A percentile compares a stretch with the other conserved stretches of the same genome.
Evolutionary conservation across 1,140 invertebrate species (phyloP).

Genomic region (Bombus sylvicola): DNA sequence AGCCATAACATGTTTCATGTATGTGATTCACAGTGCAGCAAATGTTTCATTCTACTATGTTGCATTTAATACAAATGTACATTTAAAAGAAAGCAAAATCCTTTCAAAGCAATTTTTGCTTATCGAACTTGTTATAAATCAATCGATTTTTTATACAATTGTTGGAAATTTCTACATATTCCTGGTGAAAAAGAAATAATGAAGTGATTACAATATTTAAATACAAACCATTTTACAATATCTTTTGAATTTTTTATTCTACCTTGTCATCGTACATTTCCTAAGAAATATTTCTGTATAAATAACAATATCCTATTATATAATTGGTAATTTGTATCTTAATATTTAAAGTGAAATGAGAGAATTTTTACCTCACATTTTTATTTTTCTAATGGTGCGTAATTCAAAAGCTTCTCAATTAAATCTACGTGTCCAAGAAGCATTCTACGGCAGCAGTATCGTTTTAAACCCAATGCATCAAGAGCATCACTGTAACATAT

Average conservation of each 20-base stretch:
- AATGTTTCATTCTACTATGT: conserved; percentile 34
- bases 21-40: conserved; percentile 1
- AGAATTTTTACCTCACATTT: background rate
- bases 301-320: background rate
- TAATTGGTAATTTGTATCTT: conserved; percentile 28
- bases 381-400: conserved; percentile 96
- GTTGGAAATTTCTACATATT: conserved; percentile 51
- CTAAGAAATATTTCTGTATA: background rate
- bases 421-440: conserved; percentile 99
- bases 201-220: conserved; percentile 22
- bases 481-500: conserved; percentile 93
- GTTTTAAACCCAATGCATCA: conserved; percentile 97
- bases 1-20: background rate
- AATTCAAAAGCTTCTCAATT: conserved; percentile 99
- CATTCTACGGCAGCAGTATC: conserved; percentile 99
- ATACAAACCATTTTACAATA: conserved; percentile 57
- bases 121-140: conserved; percentile 24
- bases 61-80: conserved; percentile 41
- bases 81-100: conserved; percentile 3
- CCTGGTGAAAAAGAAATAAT: conserved; percentile 21
- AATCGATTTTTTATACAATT: conserved; percentile 48
- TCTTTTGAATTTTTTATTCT: conserved; percentile 36
- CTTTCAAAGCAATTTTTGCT: conserved; percentile 23
- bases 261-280: background rate
- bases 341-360: conserved; percentile 11